A percentile compares a stretch with the other conserved stretches of the same genome.
Conservation (phyloP, 2,113 vertebrate species). For the Cyphomyrus plagiostoma region DNA sequence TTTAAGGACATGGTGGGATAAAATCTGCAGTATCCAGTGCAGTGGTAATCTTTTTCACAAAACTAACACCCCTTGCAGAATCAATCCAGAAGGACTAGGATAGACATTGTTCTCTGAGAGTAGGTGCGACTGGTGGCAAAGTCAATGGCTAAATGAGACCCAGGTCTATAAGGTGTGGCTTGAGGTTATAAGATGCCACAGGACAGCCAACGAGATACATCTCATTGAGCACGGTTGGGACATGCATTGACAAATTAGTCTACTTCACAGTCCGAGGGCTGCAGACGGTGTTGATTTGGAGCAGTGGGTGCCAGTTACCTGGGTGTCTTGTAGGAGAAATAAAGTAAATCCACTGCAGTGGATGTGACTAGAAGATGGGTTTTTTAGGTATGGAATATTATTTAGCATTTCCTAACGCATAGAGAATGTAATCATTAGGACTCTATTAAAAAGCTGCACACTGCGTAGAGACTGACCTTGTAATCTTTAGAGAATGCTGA, state of each 20-base stretch:
- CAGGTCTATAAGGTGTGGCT: neutral
- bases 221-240: neutral
- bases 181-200: neutral
- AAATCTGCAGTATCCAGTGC: neutral
- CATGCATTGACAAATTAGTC: neutral
- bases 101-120: neutral
- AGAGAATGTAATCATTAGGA: no score
- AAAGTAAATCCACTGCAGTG: neutral
- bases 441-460: no score
- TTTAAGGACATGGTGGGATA: neutral
- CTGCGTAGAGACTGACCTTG: no score
- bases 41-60: neutral
- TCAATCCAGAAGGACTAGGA: neutral
- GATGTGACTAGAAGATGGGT: neutral
- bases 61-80: neutral
- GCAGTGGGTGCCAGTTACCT: neutral
- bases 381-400: neutral
- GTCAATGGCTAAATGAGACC: neutral
- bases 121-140: neutral
- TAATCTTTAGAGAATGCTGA: no score
- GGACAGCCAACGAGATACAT: neutral
- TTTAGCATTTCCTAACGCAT: no score
- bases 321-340: neutral
- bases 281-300: neutral
- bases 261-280: neutral